phyloP scores from a whole-genome alignment of 92 coral and sea anemone genomes.

The Actinernus sp. region DNA sequence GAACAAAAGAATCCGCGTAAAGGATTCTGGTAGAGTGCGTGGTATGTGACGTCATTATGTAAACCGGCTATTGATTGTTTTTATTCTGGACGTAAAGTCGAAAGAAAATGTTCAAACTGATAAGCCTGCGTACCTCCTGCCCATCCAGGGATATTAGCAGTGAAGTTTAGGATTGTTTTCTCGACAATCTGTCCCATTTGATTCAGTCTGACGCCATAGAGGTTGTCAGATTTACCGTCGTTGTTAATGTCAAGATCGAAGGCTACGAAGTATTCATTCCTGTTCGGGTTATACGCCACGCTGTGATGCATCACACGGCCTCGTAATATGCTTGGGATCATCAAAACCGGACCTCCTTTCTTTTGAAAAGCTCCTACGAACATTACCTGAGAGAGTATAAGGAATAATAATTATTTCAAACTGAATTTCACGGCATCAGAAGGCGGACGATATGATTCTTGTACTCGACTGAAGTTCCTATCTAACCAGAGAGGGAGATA shows the following conservation, averaged over 20 bases:
- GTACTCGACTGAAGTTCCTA: neutral
- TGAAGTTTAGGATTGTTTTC: constrained; percentile 60
- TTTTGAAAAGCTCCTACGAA: constrained; percentile 74
- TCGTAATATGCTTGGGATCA: constrained; percentile 67
- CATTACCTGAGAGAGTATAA: constrained; percentile 52
- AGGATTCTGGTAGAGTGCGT: too few relatives aligned
- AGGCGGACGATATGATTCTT: too few relatives aligned
- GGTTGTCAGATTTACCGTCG: constrained; percentile 76
- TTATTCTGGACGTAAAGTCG: too few relatives aligned
- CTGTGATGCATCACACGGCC: constrained; percentile 89
- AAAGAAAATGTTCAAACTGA: too few relatives aligned
- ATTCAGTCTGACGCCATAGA: constrained; percentile 76
- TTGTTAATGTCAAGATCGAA: constrained; percentile 85
- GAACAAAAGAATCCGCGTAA: too few relatives aligned
- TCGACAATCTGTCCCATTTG: constrained; percentile 66
- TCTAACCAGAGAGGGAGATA: neutral
- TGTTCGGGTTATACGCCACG: constrained; percentile 74
- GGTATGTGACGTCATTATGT: too few relatives aligned
- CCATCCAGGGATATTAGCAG: constrained; percentile 72
- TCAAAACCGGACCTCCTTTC: constrained; percentile 40
- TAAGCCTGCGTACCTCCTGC: constrained; percentile 61
- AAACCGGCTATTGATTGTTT: too few relatives aligned
- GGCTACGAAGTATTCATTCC: constrained; percentile 84
- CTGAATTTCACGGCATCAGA: too few relatives aligned
- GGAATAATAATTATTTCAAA: neutral